Evolutionary conservation across 2,797 vertebrate genomes (phyloP).

Genomic region (Erpetoichthys calabaricus): DNA sequence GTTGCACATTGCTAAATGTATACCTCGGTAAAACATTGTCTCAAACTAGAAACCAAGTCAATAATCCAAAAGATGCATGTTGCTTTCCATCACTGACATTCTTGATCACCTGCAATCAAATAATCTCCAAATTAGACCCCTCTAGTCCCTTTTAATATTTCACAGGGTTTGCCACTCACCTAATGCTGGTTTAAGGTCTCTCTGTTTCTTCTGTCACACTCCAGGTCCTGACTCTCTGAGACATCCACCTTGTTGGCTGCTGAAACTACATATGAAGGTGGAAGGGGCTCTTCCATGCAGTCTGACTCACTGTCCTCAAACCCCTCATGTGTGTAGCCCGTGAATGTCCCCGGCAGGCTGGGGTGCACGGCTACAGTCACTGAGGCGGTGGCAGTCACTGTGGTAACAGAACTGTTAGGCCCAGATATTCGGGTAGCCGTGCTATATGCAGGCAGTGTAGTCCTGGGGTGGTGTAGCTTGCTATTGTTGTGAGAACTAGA

Average conservation of each 20-base stretch:
- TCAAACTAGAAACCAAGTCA: too few relatives aligned
- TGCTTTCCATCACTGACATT: too few relatives aligned
- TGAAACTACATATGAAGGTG: conserved; percentile 28
- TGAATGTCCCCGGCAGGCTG: conserved; percentile 67
- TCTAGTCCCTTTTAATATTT: too few relatives aligned
- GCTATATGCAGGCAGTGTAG: conserved; percentile 49
- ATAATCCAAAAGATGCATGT: too few relatives aligned
- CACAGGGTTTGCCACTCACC: conserved; percentile 27
- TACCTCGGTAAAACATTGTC: too few relatives aligned
- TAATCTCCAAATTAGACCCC: too few relatives aligned
- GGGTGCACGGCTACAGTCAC: conserved; percentile 86
- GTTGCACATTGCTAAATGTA: too few relatives aligned
- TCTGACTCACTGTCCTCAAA: conserved; percentile 55
- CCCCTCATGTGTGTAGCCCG: conserved; percentile 63
- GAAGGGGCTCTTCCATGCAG: conserved; percentile 51
- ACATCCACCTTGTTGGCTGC: conserved; percentile 36
- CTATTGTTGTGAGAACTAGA: conserved; percentile 40
- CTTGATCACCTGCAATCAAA: too few relatives aligned
- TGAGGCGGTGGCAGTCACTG: conserved; percentile 79
- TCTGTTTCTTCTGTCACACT: conserved; percentile 31
- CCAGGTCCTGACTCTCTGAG: conserved; percentile 68
- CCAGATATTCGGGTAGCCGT: conserved; percentile 36
- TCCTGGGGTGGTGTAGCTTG: conserved; percentile 53
- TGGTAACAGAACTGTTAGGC: conserved; percentile 56
- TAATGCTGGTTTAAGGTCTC: conserved; percentile 39